phyloP scores from a whole-genome alignment of 2,888 invertebrate species.

The Cerastis rubricosa region DNA sequence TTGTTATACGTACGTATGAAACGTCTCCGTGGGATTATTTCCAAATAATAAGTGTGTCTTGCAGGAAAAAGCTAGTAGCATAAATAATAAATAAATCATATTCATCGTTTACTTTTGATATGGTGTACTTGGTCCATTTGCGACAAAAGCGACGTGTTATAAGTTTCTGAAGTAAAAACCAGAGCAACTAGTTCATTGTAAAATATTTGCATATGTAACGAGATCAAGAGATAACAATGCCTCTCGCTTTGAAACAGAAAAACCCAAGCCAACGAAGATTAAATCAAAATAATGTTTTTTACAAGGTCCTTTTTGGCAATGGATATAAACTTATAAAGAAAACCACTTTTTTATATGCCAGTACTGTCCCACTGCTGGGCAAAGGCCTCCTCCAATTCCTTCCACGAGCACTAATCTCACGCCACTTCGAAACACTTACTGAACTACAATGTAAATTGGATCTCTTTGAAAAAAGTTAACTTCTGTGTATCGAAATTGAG shows the following conservation, averaged over 20 bases:
- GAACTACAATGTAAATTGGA: not conserved
- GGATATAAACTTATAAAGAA: not conserved
- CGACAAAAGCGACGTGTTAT: not conserved
- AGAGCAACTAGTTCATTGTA: constrained; percentile 5
- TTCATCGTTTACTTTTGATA: not conserved
- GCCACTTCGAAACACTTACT: no score
- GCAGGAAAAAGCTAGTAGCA: not conserved
- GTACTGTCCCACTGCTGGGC: no score
- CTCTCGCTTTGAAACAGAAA: constrained; percentile 14
- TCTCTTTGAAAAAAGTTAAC: not conserved
- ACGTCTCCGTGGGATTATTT: not conserved
- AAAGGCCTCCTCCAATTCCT: no score
- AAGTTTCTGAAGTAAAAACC: constrained; percentile 16
- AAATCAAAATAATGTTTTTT: constrained; percentile 35
- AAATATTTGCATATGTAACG: constrained; percentile 9
- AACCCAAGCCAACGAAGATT: constrained; percentile 16
- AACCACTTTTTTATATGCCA: no score
- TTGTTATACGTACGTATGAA: no score
- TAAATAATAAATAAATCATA: no score
- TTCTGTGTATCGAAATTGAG: not conserved
- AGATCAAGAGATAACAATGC: constrained; percentile 32
- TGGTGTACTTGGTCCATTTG: not conserved
- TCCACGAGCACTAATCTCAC: no score
- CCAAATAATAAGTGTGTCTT: not conserved
- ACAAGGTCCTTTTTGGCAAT: constrained; percentile 18